Conservation (phyloP, 2,797 vertebrate species). For the Takifugu rubripes region DNA sequence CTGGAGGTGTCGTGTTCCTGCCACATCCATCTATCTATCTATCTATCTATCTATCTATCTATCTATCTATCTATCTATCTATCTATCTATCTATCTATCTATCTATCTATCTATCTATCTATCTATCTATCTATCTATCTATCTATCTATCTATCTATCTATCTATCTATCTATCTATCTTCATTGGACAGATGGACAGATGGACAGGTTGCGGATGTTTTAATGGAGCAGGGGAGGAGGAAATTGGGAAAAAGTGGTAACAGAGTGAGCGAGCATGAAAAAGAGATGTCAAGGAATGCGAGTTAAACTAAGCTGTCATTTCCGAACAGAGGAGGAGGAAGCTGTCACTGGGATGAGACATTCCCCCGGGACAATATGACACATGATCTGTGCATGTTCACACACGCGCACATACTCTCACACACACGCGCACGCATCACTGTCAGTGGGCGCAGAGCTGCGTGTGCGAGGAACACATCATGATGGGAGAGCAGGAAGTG, state of each 20-base stretch:
- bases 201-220: constrained; percentile 1
- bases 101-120: neutral
- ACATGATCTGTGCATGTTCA: constrained; percentile 29
- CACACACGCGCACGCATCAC: constrained; percentile 6
- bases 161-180: neutral
- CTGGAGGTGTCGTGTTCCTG: constrained; percentile 53
- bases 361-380: constrained; percentile 52
- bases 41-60: neutral
- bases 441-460: constrained; percentile 24
- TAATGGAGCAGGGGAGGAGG: constrained; percentile 13
- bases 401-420: constrained; percentile 1
- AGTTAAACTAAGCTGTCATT: constrained; percentile 55
- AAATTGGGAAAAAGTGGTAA: constrained; percentile 11
- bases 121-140: neutral
- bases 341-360: constrained; percentile 37
- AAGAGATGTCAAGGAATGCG: constrained; percentile 16
- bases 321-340: constrained; percentile 41
- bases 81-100: constrained; percentile 2
- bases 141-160: constrained; percentile 1
- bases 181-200: too few relatives aligned
- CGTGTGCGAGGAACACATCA: constrained; percentile 1
- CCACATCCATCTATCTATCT: neutral
- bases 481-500: constrained; percentile 47
- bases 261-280: constrained; percentile 3
- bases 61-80: constrained; percentile 4